Base-by-base conservation (phyloP, 2,888 invertebrate species). In the Cephus pulcher region DNA sequence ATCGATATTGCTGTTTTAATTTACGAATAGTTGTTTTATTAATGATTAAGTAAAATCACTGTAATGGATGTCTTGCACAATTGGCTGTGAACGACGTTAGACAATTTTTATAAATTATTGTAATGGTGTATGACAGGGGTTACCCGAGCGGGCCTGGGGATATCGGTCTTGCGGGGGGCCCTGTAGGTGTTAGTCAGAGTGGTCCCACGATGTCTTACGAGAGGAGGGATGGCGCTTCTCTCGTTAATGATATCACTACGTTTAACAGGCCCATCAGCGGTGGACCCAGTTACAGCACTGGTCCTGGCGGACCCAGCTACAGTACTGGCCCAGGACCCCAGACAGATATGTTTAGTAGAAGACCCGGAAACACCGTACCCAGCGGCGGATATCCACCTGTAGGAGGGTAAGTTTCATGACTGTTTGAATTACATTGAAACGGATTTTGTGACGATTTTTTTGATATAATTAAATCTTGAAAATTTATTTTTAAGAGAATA, bases 301-400 rank as follows among this genome's bases (percentile, higher is more conserved):
- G 87, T 82, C 89, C 89, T 82, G 89, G 88, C 75, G 88, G 87
- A 76, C 87, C 89, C 12, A 89, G 85, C 82, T 89, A 89, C 81
- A 89, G 85, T 77, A 88, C 91, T 85, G 91, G 91, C 81, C 90
- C 91, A 82, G 90, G 90, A 82, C 90, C 90, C 77, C 91, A 91
- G 85, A 85, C 90, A 78, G 91, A 91, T 80, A 90, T 90, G 90
- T 91, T 90, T 82, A 91, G 91, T 85, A 88, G 91, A 86, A 89
- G 91, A 86, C 86, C 91, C 78, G 91, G 91, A 79, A 90, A 88
- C 81, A 85, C 91, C 69, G 90, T 90, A 76, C 87, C 90, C 81
- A 89, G 89, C 84, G 87, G 89, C 81, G 90, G 89, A 83, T 90
- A 91, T 84, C 90, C 91, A 83, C 89, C 90, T 81, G 90, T 90